Conservation (phyloP, 2,888 invertebrate genomes). For the Halocaridina rubra region DNA sequence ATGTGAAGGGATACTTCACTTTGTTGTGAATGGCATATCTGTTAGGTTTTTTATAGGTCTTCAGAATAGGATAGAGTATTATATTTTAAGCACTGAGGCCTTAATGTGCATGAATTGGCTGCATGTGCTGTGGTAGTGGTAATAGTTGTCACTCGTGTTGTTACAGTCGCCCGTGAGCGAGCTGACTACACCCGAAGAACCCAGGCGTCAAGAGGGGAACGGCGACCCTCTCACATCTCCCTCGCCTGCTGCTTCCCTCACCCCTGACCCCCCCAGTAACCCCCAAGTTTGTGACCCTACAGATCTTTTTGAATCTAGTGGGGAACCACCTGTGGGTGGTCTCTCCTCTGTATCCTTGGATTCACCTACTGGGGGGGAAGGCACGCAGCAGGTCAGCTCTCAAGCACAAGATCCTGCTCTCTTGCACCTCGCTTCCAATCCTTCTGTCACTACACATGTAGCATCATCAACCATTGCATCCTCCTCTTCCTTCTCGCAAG, state of each 20-base stretch:
- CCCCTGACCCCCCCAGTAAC: slow-evolving; percentile 45
- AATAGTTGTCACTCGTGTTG: slow-evolving; percentile 54
- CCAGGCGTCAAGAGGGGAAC: slow-evolving; percentile 27
- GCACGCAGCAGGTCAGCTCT: slow-evolving; percentile 57
- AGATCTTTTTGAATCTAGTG: slow-evolving; percentile 44
- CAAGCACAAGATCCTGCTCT: slow-evolving; percentile 18
- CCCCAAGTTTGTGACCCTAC: slow-evolving; percentile 35
- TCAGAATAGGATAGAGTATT: too few species aligned
- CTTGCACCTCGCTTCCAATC: not conserved
- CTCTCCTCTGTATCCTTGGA: slow-evolving; percentile 47
- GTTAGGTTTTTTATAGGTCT: too few species aligned
- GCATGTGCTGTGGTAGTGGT: slow-evolving; percentile 37
- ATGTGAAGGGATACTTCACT: too few species aligned
- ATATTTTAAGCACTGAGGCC: too few species aligned
- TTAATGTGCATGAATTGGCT: not conserved
- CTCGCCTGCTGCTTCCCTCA: slow-evolving; percentile 49
- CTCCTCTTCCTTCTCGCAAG: not conserved
- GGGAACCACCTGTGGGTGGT: slow-evolving; percentile 29
- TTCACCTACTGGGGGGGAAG: slow-evolving; percentile 41
- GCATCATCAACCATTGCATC: not conserved
- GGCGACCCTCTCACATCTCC: slow-evolving; percentile 45
- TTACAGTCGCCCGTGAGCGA: slow-evolving; percentile 58
- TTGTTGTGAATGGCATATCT: too few species aligned
- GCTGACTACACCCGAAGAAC: slow-evolving; percentile 49
- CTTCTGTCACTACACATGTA: not conserved